These are phyloP conservation scores for Bombycilla garrulus DNA, from an alignment of 2,113 vertebrate genomes.

Conservation along the genomic window DNA sequence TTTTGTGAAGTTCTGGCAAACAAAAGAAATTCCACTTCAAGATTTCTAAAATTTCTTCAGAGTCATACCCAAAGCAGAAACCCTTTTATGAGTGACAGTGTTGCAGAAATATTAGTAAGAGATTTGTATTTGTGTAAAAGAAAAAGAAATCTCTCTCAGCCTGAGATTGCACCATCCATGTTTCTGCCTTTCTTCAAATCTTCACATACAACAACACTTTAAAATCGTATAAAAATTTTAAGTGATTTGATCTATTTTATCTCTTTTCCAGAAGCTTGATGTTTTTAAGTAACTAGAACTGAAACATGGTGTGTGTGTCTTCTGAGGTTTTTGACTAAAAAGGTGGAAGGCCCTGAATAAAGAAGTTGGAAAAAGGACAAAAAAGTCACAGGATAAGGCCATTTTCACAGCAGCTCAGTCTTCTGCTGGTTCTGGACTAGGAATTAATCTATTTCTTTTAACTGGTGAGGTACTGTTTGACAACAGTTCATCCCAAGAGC, in stretches of 20 bases:
- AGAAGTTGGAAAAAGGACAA: background rate
- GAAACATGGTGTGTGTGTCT: background rate
- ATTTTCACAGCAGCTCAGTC: background rate
- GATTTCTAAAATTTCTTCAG: background rate
- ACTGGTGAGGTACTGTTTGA: background rate
- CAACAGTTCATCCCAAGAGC: background rate
- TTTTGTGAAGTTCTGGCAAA: background rate
- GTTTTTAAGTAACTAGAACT: background rate
- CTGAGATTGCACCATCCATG: accelerated
- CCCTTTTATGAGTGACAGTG: background rate
- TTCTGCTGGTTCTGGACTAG: background rate
- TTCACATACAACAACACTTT: background rate
- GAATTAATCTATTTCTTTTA: background rate
- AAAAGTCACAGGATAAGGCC: background rate
- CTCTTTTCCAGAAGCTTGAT: background rate
- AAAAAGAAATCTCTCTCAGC: background rate
- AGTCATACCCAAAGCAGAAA: background rate
- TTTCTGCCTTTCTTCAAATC: background rate
- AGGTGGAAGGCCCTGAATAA: background rate
- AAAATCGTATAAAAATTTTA: background rate
- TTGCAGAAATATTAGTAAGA: background rate
- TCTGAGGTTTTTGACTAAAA: background rate
- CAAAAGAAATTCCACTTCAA: background rate
- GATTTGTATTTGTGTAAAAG: background rate
- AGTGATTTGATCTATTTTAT: background rate